Evolutionary conservation across 2,888 invertebrate species (phyloP).

Genomic region (Sympetrum striolatum): DNA sequence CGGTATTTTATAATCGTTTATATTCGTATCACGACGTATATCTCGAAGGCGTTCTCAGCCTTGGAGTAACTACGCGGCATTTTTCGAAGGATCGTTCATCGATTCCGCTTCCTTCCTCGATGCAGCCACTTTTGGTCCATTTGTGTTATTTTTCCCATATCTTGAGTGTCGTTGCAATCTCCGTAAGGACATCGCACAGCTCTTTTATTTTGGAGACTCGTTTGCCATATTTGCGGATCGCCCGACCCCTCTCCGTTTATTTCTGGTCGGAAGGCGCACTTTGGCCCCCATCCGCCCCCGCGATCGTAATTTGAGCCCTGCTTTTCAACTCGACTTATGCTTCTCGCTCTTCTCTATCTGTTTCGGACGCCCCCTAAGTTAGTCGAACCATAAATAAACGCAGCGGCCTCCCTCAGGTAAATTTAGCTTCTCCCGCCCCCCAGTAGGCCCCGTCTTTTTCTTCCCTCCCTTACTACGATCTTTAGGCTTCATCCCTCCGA

Average conservation of each 20-base stretch:
- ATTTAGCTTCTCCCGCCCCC: conserved; percentile 19
- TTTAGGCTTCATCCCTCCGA: too few relatives aligned
- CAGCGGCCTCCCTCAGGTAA: conserved; percentile 34
- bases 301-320: conserved; percentile 5
- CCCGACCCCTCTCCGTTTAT: background rate
- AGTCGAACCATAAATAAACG: conserved; percentile 35
- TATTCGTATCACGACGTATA: background rate
- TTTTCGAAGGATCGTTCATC: background rate
- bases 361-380: conserved; percentile 8
- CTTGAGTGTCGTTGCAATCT: background rate
- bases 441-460: background rate
- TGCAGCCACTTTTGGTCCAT: background rate
- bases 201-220: background rate
- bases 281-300: background rate
- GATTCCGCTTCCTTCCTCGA: background rate
- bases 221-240: background rate
- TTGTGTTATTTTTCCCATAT: background rate
- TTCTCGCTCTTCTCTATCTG: background rate
- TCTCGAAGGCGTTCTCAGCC: background rate
- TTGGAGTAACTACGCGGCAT: background rate
- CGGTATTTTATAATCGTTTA: too few relatives aligned
- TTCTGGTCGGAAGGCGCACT: background rate
- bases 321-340: background rate
- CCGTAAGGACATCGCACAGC: background rate
- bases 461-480: background rate